Evolutionary conservation across 1,140 invertebrate genomes (phyloP).

Genomic region (Drosophila novamexicana): DNA sequence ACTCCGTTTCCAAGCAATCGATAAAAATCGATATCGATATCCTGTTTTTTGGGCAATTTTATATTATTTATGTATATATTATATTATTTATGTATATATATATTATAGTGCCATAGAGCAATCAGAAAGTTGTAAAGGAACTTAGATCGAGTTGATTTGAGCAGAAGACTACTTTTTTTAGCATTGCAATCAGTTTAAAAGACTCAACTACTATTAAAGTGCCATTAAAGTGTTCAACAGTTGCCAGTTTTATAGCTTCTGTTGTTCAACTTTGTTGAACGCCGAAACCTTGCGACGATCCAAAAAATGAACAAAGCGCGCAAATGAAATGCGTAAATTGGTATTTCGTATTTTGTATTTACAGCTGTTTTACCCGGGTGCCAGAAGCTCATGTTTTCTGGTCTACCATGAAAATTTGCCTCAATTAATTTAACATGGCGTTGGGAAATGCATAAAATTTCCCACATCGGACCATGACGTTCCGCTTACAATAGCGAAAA

Average conservation of each 20-base stretch:
- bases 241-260: not conserved
- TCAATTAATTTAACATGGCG: constrained; percentile 58
- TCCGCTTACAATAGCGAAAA: constrained; percentile 51
- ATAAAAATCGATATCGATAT: too few species aligned
- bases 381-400: not conserved
- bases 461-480: constrained; percentile 28
- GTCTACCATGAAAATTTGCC: constrained; percentile 31
- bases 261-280: not conserved
- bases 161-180: not conserved
- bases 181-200: not conserved
- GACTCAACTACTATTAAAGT: constrained; percentile 1
- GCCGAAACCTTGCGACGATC: not conserved
- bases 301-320: not conserved
- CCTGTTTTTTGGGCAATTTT: too few species aligned
- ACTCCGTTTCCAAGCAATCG: too few species aligned
- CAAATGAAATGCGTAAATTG: constrained; percentile 23
- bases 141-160: not conserved
- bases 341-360: constrained; percentile 22
- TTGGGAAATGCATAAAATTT: constrained; percentile 25
- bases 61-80: too few species aligned
- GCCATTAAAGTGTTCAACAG: not conserved
- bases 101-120: not conserved
- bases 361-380: constrained; percentile 9
- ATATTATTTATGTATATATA: too few species aligned
- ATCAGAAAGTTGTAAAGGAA: not conserved